Evolutionary conservation across 2,113 vertebrate genomes (phyloP).

Genomic region (Oenanthe melanoleuca): DNA sequence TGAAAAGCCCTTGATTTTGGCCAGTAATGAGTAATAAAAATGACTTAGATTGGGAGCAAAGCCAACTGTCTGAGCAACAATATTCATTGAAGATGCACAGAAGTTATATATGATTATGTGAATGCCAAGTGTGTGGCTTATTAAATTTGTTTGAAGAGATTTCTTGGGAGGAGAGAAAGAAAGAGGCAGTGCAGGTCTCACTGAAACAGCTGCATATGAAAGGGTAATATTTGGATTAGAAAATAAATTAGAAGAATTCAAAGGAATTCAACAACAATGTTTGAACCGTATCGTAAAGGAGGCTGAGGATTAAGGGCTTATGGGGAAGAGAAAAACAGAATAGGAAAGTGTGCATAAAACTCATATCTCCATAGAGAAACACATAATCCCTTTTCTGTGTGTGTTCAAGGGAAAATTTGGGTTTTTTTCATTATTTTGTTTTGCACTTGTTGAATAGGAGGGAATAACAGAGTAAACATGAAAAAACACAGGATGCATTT

Average conservation of each 20-base stretch:
- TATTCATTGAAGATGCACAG: neutral
- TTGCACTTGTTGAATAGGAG: neutral
- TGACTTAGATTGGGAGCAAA: neutral
- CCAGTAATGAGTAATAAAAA: constrained; percentile 28
- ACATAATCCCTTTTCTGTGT: neutral
- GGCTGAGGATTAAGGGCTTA: constrained; percentile 11
- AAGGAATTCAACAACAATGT: constrained; percentile 17
- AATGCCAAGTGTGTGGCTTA: neutral
- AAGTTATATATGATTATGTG: neutral
- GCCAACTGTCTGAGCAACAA: neutral
- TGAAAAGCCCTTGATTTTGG: constrained; percentile 9
- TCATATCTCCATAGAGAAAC: neutral
- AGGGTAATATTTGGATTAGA: constrained; percentile 20
- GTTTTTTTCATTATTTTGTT: neutral
- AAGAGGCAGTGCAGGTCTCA: neutral
- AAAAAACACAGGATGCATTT: neutral
- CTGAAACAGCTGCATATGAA: neutral
- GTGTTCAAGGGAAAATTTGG: neutral
- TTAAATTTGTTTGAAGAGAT: constrained; percentile 15
- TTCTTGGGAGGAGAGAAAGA: neutral
- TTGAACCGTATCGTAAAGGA: neutral
- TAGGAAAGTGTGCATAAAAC: neutral
- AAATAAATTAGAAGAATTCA: constrained; percentile 43
- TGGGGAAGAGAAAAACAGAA: neutral
- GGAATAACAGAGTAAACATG: neutral